Evolutionary conservation across 2,113 vertebrate species (phyloP).

Genomic region (Leptobrachium ailaonicum): DNA sequence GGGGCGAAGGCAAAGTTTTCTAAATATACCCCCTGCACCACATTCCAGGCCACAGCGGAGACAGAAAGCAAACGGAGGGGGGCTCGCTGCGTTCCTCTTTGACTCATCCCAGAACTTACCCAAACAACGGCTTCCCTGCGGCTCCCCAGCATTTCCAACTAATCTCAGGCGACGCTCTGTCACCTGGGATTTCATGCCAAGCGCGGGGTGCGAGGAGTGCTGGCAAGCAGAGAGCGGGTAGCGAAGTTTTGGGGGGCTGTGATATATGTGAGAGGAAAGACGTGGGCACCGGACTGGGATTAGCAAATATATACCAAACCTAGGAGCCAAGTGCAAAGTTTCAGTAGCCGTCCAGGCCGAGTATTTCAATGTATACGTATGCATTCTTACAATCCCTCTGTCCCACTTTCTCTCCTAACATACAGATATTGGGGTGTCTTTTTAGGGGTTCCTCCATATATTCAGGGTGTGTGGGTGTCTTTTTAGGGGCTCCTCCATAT

Average conservation of each 20-base stretch:
- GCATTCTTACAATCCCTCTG: no score
- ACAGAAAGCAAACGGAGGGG: not conserved
- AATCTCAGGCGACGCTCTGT: not conserved
- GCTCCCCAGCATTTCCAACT: not conserved
- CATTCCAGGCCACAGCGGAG: conserved; percentile 32
- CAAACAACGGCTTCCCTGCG: not conserved
- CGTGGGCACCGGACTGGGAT: no score
- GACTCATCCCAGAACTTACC: conserved; percentile 23
- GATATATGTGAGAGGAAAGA: not conserved
- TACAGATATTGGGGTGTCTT: no score
- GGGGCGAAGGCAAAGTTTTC: conserved; percentile 19
- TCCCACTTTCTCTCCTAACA: no score
- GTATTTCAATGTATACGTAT: no score
- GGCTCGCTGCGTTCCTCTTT: conserved; percentile 1
- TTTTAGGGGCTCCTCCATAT: no score
- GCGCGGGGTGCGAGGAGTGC: not conserved
- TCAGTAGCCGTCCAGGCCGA: no score
- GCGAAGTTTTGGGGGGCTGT: not conserved
- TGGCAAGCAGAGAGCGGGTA: not conserved
- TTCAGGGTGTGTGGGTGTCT: no score
- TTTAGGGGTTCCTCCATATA: no score
- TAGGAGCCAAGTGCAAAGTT: no score
- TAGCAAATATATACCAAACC: no score
- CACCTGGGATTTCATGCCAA: not conserved
- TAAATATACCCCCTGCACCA: conserved; percentile 39